Evolutionary conservation across 2,113 vertebrate genomes (phyloP).

Genomic region (Gracilinanus agilis): DNA sequence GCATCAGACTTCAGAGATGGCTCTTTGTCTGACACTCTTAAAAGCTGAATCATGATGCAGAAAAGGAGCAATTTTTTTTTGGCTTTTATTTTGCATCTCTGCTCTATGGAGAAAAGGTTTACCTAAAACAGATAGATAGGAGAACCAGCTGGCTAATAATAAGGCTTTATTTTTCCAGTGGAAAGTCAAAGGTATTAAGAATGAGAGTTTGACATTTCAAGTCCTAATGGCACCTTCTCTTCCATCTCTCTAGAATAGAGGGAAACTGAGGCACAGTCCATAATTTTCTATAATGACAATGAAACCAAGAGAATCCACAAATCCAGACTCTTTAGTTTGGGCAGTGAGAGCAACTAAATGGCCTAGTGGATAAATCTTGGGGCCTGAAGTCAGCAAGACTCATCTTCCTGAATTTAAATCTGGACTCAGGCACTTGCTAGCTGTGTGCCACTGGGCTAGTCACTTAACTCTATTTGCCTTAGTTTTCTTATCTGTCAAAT

Average conservation of each 20-base stretch:
- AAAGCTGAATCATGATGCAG: neutral
- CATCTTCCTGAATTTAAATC: too few relatives aligned
- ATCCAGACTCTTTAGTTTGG: neutral
- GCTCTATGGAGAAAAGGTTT: neutral
- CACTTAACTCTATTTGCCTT: too few relatives aligned
- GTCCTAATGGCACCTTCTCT: neutral
- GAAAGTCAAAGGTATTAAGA: neutral
- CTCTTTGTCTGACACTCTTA: conserved; percentile 23
- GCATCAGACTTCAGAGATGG: neutral
- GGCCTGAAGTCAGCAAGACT: too few relatives aligned
- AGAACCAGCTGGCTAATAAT: neutral
- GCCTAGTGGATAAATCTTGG: too few relatives aligned
- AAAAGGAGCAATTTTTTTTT: neutral
- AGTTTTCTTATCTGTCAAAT: too few relatives aligned
- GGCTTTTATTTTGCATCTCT: conserved; percentile 11
- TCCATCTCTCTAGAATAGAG: neutral
- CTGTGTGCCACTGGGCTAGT: too few relatives aligned
- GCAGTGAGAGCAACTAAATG: too few relatives aligned
- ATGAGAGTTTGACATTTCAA: neutral
- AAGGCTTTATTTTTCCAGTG: neutral
- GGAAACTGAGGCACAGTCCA: neutral
- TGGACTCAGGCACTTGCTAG: too few relatives aligned
- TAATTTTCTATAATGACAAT: neutral
- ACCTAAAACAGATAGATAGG: conserved; percentile 16
- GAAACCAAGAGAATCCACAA: neutral